Percentiles rank a stretch among this genome's conserved stretches.
Evolutionary conservation across 2,113 vertebrate species (phyloP).

Genomic region (Sisor rabdophorus): DNA sequence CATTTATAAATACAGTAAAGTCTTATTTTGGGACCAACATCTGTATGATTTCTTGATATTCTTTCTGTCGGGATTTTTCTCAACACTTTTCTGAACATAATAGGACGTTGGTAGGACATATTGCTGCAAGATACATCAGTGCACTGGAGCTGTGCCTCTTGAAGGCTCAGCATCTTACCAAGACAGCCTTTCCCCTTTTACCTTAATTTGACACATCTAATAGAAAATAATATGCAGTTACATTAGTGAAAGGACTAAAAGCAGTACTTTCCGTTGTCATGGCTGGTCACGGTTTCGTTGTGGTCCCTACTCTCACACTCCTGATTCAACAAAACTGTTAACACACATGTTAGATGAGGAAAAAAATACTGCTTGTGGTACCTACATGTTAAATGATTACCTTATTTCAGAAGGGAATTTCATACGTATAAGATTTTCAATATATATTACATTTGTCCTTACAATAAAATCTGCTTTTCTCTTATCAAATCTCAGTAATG

Average conservation of each 20-base stretch:
- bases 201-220: neutral
- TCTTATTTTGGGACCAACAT: too few relatives aligned
- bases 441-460: neutral
- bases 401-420: neutral
- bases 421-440: neutral
- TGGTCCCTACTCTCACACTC: neutral
- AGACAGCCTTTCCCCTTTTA: neutral
- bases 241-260: neutral
- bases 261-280: neutral
- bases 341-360: too few relatives aligned
- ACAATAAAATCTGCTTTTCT: neutral
- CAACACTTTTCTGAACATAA: too few relatives aligned
- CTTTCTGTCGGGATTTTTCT: too few relatives aligned
- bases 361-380: too few relatives aligned
- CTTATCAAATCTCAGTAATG: neutral
- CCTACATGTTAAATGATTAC: neutral
- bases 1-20: too few relatives aligned
- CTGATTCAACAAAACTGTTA: conserved; percentile 11
- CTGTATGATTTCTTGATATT: too few relatives aligned
- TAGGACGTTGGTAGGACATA: too few relatives aligned
- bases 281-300: neutral
- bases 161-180: neutral
- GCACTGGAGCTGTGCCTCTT: neutral
- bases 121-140: too few relatives aligned
- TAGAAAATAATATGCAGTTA: neutral